Evolutionary conservation across 1,140 invertebrate genomes (phyloP), one percentile per base, ranked within the genome.

Genomic region (Dufourea novaeangliae): DNA sequence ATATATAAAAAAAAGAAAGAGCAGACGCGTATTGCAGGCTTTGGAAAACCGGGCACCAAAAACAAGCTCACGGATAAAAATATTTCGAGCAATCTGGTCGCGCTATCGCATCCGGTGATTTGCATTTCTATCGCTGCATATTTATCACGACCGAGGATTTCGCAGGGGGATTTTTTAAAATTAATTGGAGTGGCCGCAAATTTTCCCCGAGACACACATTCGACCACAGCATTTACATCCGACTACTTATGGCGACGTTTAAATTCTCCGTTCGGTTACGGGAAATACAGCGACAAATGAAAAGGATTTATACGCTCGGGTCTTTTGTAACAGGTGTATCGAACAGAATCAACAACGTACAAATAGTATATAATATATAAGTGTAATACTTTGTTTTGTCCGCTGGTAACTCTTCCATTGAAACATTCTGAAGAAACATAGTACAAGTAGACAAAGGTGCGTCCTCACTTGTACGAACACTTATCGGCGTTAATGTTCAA

Each of bases 41-140:
- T 57, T 57, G 1, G 54, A 6, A 32, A 4, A 57, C 27, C 12
- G 6, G 29, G 20, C 11, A 52, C 22, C 0, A 22, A 22, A n/a
- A 27, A 22, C 5, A 52, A 50, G 14, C 7, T 20, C 2, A 54
- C 29, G 41, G 17, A 25, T n/a, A 37, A 57, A 69, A 57, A 69
- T 69, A 69, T 69, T 69, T 56, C 50, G 50, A 56, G 50, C 67
- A 69, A 69, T 69, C 50, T 39, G 50, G 1, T n/a, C 20, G 11
- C 5, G 17, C 22, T 69, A 69, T 69, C 67, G 17, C 25, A 10
- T 2, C 14, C 11, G 50, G 56, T 11, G 25, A 69, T 69, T 57
- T 69, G 34, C 50, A 69, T 56, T 39, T 56, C 50, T 56, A 69
- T 69, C 50, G 67, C 34, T 56, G 50, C 12, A 67, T 50, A 56